Evolutionary conservation across 1,140 invertebrate species (phyloP), one percentile per base, ranked within the genome.

Genomic region (Neodiprion fabricii): DNA sequence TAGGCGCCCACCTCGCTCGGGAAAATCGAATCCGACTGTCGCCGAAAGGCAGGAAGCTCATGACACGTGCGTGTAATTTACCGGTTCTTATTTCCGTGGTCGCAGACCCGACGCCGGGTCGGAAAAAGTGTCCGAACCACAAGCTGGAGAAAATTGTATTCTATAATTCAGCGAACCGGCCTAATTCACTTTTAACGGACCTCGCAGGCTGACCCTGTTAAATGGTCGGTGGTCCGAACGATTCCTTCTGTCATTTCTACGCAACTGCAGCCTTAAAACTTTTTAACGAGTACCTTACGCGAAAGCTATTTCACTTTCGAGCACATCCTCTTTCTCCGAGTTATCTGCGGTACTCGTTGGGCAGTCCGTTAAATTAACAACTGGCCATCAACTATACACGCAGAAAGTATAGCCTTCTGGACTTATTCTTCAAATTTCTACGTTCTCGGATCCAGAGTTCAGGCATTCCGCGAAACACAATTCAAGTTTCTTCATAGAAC

Each of bases 31-130:
- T 61, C n/a, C n/a, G 53, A 14, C 2, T 17, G 53, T 61, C 53
- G 53, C n/a, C n/a, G 53, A 61, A 17, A 61, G n/a, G 53, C 53
- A 14, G 53, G 53, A 40, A 61, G 53, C 53, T 61, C n/a, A 14
- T 61, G 53, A 61, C 53, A 61, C 53, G 53, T 61, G 53, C 53
- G 53, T 61, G n/a, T 61, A 61, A 61, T 61, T 61, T 61, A 61
- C 4, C 53, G 53, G 53, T 61, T 61, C 53, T 61, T 61, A 61
- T 61, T 61, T 61, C 7, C 53, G 53, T 61, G 53, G 53, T 61
- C 8, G 9, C 53, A 61, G 11, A 61, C 53, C 53, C 53, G n/a
- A 12, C 9, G 53, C 5, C 53, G 53, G 53, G 11, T 4, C 9
- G 11, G 53, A 17, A 61, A 61, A 61, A 9, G n/a, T 4, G n/a